A percentile compares a stretch with the other conserved stretches of the same genome.
phyloP scores from a whole-genome alignment of 1,140 invertebrate genomes.

The Calephelis virginiensis region DNA sequence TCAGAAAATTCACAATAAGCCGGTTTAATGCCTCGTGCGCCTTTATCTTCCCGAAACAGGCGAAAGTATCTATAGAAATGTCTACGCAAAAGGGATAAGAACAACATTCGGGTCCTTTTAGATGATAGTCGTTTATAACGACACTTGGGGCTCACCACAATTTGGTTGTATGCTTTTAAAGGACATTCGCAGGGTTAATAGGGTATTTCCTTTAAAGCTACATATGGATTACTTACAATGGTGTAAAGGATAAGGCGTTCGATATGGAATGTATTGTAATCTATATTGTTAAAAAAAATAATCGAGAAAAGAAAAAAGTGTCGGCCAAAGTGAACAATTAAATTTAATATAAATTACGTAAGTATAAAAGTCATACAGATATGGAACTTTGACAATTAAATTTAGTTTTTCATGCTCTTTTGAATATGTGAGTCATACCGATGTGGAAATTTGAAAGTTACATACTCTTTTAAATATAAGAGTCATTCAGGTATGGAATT shows the following conservation, averaged over 20 bases:
- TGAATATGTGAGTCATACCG: no score
- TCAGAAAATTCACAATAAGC: constrained; percentile 55
- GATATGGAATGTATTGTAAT: not conserved
- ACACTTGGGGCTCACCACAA: constrained; percentile 36
- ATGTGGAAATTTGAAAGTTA: no score
- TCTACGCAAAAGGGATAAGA: constrained; percentile 39
- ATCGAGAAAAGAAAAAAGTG: no score
- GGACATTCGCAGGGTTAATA: constrained; percentile 28
- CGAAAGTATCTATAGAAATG: constrained; percentile 29
- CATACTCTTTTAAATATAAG: no score
- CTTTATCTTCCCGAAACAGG: constrained; percentile 55
- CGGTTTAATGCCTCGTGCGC: constrained; percentile 46
- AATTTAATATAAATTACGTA: no score
- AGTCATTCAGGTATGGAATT: no score
- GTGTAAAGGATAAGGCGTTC: not conserved
- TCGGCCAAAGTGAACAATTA: no score
- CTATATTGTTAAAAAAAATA: no score
- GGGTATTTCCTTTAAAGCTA: constrained; percentile 22
- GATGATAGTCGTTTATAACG: constrained; percentile 39
- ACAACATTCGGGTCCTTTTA: constrained; percentile 34
- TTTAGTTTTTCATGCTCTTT: no score
- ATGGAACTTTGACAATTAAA: no score
- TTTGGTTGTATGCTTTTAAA: constrained; percentile 45
- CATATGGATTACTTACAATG: constrained; percentile 20
- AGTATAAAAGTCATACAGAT: no score